Evolutionary conservation across 2,888 invertebrate species (phyloP), one percentile per base, ranked within the genome.

Genomic region (Adelphocoris suturalis): DNA sequence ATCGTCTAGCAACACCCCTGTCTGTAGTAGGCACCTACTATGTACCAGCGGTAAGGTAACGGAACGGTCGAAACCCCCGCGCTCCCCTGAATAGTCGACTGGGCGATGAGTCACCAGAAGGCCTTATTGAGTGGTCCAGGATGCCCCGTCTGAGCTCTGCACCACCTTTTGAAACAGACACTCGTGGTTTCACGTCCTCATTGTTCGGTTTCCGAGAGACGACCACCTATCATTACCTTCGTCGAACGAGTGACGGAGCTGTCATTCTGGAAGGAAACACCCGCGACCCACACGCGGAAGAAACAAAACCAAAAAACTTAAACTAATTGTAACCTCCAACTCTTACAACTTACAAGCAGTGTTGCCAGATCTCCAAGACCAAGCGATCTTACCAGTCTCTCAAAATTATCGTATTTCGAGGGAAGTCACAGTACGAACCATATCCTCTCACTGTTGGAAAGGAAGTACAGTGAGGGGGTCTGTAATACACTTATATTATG

Each of bases 51-150:
- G 23, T 9, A 23, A n/a, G 12, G 11, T 68, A 68, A 68, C 68
- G 23, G 68, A 27, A 23, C 23, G 68, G 68, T 68, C 23, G 68
- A 23, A 12, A 68, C 68, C 1, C 3, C 23, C 23, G 68, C 27
- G 68, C 23, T 19, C 23, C 27, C 68, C 0, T 68, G 68, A 68
- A 68, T 68, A 68, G 68, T 27, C 19, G 68, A 12, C 23, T 23
- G 57, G 23, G 68, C 11, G 68, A 19, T 68, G 68, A 68, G 68
- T 68, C 68, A 68, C 68, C 68, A 68, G 19, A 68, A n/a, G 68
- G 68, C 68, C 68, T 68, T 68, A 68, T 68, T 68, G 68, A 68
- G 68, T 9, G 68, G 19, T 68, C 68, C 68, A 68, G 68, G 68
- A 23, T 68, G 11, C 0, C 23, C 68, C 23, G 68, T 68, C 23